Evolutionary conservation across 2,888 invertebrate species (phyloP).

Genomic region (Tipula confusa): DNA sequence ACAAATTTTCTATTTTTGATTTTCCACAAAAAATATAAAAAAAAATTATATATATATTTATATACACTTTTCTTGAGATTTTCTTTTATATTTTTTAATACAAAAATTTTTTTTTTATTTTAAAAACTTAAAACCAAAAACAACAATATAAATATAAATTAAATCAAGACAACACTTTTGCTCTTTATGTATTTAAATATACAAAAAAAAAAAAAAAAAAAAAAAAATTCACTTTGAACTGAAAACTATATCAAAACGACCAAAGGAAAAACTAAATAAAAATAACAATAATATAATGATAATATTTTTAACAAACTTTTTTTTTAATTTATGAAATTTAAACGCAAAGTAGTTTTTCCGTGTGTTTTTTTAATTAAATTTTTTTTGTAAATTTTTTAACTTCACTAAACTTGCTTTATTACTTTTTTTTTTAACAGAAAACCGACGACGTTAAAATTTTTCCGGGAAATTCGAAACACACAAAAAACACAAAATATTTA

Average conservation of each 20-base stretch:
- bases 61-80: not conserved
- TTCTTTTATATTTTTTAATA: not conserved
- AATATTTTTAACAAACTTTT: not conserved
- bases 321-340: not conserved
- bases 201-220: no score
- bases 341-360: not conserved
- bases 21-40: not conserved
- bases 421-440: not conserved
- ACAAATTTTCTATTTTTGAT: constrained; percentile 25
- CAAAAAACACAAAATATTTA: not conserved
- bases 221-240: not conserved
- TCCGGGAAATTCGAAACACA: not conserved
- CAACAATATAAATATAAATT: not conserved
- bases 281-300: no score
- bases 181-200: not conserved
- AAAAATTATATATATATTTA: not conserved
- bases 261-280: not conserved
- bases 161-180: not conserved
- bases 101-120: not conserved
- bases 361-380: not conserved
- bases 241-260: not conserved
- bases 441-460: constrained; percentile 13
- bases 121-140: constrained; percentile 5
- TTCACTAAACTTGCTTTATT: not conserved
- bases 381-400: not conserved